A percentile compares a stretch with the other conserved stretches of the same genome.
Evolutionary conservation across 2,113 vertebrate genomes (phyloP).

Genomic region (Syrrhaptes paradoxus): DNA sequence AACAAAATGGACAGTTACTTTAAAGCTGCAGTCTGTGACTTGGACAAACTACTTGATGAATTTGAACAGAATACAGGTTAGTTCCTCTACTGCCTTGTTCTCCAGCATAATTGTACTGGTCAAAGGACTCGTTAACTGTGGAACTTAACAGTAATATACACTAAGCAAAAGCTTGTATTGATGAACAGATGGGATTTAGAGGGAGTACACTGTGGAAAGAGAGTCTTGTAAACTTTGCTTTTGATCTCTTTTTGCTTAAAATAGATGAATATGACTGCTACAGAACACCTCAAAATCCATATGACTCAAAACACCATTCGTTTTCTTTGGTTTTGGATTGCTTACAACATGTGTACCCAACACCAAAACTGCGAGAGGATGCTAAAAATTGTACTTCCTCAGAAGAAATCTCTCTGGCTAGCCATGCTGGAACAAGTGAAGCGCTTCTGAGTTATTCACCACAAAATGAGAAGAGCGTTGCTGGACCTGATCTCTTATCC

Average conservation of each 20-base stretch:
- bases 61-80: slow-evolving; percentile 94
- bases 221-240: background rate
- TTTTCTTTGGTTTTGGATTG: slow-evolving; percentile 70
- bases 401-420: slow-evolving; percentile 65
- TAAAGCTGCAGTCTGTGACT: slow-evolving; percentile 92
- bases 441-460: slow-evolving; percentile 11
- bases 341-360: slow-evolving; percentile 60
- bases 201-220: background rate
- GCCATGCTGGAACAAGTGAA: background rate
- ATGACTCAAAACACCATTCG: slow-evolving; percentile 57
- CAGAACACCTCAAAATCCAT: slow-evolving; percentile 62
- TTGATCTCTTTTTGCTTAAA: slow-evolving; percentile 23
- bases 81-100: slow-evolving; percentile 22
- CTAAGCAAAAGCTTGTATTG: background rate
- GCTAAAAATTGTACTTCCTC: background rate
- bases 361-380: slow-evolving; percentile 46
- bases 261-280: slow-evolving; percentile 84
- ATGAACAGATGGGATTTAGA: background rate
- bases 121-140: background rate
- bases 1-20: slow-evolving; percentile 96
- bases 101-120: background rate
- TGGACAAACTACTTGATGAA: slow-evolving; percentile 97
- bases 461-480: slow-evolving; percentile 79
- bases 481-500: slow-evolving; percentile 90
- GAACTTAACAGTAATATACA: background rate